A percentile compares a stretch with the other conserved stretches of the same genome.
Conservation (phyloP, 1,140 invertebrate genomes). For the Diorhabda carinulata region DNA sequence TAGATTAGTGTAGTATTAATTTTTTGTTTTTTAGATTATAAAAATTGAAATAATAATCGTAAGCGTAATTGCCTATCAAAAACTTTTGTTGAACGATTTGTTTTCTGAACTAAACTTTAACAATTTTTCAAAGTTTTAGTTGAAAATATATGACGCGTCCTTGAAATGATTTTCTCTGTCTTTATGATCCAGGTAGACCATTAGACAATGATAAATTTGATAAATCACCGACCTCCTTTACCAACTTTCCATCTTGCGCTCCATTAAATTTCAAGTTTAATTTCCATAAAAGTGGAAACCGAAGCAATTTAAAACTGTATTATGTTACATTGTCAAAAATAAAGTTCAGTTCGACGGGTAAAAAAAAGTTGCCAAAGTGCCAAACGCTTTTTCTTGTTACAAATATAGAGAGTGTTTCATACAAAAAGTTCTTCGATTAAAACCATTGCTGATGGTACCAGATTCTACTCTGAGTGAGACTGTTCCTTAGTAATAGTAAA, state of each 20-base stretch:
- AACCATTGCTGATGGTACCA: too few relatives aligned
- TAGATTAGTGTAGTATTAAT: too few relatives aligned
- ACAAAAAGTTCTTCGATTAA: too few relatives aligned
- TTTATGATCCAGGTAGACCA: background rate
- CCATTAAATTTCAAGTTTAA: slow-evolving; percentile 1
- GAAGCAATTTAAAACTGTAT: background rate
- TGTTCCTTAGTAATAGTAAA: too few relatives aligned
- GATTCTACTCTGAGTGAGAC: too few relatives aligned
- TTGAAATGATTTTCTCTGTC: background rate
- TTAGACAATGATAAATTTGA: background rate
- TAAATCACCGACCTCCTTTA: background rate
- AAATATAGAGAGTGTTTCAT: too few relatives aligned
- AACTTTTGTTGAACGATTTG: too few relatives aligned
- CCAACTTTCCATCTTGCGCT: background rate
- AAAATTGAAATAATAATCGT: too few relatives aligned
- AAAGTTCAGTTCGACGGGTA: background rate
- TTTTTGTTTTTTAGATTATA: too few relatives aligned
- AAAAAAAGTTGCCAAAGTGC: background rate
- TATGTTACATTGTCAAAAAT: background rate
- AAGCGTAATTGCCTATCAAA: too few relatives aligned
- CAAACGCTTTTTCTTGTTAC: too few relatives aligned
- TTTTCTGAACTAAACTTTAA: background rate
- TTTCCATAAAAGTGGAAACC: slow-evolving; percentile 2
- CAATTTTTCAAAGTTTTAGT: background rate
- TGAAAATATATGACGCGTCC: background rate